Conservation (phyloP, 2,797 vertebrate genomes). For the Enteromius afrohamiltoni region DNA sequence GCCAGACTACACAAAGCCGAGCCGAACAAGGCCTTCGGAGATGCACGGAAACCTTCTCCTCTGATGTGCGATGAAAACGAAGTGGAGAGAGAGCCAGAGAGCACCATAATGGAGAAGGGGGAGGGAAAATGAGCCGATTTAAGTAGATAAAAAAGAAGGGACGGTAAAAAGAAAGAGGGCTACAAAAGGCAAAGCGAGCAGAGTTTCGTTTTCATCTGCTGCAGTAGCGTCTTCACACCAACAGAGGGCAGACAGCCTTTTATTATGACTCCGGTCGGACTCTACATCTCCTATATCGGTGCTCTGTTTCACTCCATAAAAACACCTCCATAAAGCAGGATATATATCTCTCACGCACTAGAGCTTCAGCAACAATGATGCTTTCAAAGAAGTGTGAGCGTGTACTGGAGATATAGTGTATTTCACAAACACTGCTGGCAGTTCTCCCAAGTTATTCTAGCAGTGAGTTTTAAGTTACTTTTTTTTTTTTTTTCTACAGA, state of each 20-base stretch:
- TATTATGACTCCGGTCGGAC: conserved; percentile 20
- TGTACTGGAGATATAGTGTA: conserved; percentile 16
- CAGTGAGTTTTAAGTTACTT: not conserved
- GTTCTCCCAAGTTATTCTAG: conserved; percentile 27
- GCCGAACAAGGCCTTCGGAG: conserved; percentile 14
- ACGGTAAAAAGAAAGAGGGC: not conserved
- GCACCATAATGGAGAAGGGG: conserved; percentile 12
- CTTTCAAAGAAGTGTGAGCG: conserved; percentile 25
- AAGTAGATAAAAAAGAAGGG: conserved; percentile 30
- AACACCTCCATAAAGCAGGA: conserved; percentile 45
- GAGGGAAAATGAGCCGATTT: not conserved
- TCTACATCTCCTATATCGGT: not conserved
- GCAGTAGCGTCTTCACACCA: conserved; percentile 41
- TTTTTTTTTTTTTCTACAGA: not conserved
- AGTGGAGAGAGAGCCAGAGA: not conserved
- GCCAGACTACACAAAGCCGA: conserved; percentile 12
- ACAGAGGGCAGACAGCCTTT: conserved; percentile 57
- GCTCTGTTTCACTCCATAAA: conserved; percentile 4
- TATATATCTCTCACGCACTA: conserved; percentile 26
- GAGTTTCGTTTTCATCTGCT: not conserved
- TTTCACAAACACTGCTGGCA: conserved; percentile 23
- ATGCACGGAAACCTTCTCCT: not conserved
- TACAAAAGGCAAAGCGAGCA: not conserved
- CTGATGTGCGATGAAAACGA: conserved; percentile 32
- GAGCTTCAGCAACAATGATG: conserved; percentile 45